phyloP scores from a whole-genome alignment of 1,140 invertebrate genomes.

The Myzus persicae region DNA sequence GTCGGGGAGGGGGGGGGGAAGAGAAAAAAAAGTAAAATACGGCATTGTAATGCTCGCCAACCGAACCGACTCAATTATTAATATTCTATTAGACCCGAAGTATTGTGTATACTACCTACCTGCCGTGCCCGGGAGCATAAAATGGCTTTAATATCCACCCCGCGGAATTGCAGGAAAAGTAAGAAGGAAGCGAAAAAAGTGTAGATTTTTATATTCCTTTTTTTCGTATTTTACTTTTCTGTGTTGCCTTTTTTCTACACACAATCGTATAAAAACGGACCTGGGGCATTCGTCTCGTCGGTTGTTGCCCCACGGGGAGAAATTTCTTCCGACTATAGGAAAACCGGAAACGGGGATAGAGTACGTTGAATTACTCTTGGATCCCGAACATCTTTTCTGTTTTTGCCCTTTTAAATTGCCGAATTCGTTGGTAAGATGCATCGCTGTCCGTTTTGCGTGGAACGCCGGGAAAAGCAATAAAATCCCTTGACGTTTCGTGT shows the following conservation, averaged over 20 bases:
- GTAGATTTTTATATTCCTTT: slow-evolving; percentile 50
- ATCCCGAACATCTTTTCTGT: slow-evolving; percentile 9
- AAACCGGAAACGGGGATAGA: slow-evolving; percentile 37
- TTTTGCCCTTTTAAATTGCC: slow-evolving; percentile 52
- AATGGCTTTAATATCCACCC: slow-evolving; percentile 53
- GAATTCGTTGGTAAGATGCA: slow-evolving; percentile 37
- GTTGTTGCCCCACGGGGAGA: slow-evolving; percentile 55
- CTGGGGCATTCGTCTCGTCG: slow-evolving; percentile 48
- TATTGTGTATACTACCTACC: slow-evolving; percentile 36
- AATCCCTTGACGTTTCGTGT: background rate
- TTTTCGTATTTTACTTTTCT: slow-evolving; percentile 33
- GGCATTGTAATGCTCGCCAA: slow-evolving; percentile 57
- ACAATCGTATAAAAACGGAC: slow-evolving; percentile 47
- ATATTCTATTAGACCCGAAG: slow-evolving; percentile 58
- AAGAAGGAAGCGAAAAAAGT: slow-evolving; percentile 9
- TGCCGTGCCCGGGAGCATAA: slow-evolving; percentile 45
- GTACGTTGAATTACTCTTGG: slow-evolving; percentile 15
- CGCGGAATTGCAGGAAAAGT: background rate
- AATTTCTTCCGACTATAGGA: slow-evolving; percentile 44
- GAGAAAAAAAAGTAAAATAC: slow-evolving; percentile 41
- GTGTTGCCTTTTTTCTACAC: background rate
- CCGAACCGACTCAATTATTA: slow-evolving; percentile 58
- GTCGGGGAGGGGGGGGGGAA: background rate
- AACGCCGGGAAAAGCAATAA: background rate
- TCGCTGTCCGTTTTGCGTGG: slow-evolving; percentile 35